Evolutionary conservation across 1,140 invertebrate species (phyloP), one percentile per base, ranked within the genome.

Genomic region (Eriosoma lanigerum): DNA sequence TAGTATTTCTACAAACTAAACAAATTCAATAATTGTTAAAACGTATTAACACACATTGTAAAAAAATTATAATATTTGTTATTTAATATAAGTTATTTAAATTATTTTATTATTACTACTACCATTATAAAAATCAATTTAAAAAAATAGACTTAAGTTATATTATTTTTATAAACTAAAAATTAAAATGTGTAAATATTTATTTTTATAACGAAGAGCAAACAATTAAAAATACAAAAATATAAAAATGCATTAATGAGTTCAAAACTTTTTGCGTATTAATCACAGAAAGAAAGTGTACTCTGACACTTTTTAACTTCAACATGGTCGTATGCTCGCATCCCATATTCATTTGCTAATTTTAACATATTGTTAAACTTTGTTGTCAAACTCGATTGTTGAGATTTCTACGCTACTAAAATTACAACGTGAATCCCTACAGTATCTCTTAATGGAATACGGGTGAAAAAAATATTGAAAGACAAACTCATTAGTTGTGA

Each of bases 331-430:
- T 21, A 76, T 24, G 56, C 21, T 56, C 32, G n/a, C 32, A 9
- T 56, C 32, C 32, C 32, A 29, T 56, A 56, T 75, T 75, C 19
- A 24, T 29, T 44, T 15, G 50, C 32, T 76, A 76, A 56, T 76
- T 58, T 58, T 76, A 56, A 76, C 73, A 58, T 76, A 76, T 76
- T 56, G 73, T 76, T 60, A 60, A 76, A 76, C 73, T 76, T 76
- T 76, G 50, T 76, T 46, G 29, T 56, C 48, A 75, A 54, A 76
- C 52, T 38, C n/a, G n/a, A 76, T 60, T 56, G 54, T 76, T 17
- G 2, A 19, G 3, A 50, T 73, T 73, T 26, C 26, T 1, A 24
- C 0, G 44, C 5, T 0, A 3, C 0, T 10, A 48, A 24, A 13
- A 48, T 3, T 48, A 24, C 2, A 26, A 48, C 13, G 24, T 6